A percentile compares a stretch with the other conserved stretches of the same genome.
These are phyloP conservation scores for Pterophyllum scalare DNA, from an alignment of 2,113 vertebrate species.

Conservation along the genomic window DNA sequence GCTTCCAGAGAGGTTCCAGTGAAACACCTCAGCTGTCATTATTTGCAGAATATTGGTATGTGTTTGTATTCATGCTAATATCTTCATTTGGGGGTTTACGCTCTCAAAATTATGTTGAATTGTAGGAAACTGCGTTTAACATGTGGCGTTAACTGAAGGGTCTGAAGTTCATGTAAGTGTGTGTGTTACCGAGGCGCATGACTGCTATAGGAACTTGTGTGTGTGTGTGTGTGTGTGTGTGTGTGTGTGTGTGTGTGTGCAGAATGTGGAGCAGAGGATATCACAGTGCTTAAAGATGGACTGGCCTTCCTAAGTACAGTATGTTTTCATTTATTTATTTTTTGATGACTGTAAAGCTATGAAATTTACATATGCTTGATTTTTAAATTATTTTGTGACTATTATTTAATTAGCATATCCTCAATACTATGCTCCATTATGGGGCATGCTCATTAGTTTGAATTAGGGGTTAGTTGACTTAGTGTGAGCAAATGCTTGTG, in stretches of 20 bases:
- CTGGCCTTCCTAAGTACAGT: conserved; percentile 65
- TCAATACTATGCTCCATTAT: not conserved
- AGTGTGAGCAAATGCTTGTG: not conserved
- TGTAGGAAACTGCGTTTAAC: not conserved
- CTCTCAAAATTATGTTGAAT: not conserved
- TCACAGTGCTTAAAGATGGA: conserved; percentile 63
- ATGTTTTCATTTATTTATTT: conserved; percentile 24
- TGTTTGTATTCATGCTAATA: not conserved
- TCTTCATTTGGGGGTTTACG: not conserved
- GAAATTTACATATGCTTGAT: not conserved
- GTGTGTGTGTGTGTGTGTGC: conserved; percentile 16
- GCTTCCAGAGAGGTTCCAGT: conserved; percentile 40
- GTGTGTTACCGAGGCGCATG: not conserved
- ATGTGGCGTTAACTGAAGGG: not conserved
- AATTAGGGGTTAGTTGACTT: not conserved
- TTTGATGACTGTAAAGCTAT: not conserved
- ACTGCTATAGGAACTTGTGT: not conserved
- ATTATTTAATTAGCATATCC: not conserved
- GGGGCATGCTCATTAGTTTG: not conserved
- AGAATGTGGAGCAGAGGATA: conserved; percentile 68
- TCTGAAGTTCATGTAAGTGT: conserved; percentile 22
- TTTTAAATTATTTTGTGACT: not conserved
- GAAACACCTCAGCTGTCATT: conserved; percentile 57
- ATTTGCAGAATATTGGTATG: conserved; percentile 54
- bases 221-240: not conserved